Evolutionary conservation across 1,140 invertebrate genomes (phyloP).

Genomic region (Dinothrombium tinctorium): DNA sequence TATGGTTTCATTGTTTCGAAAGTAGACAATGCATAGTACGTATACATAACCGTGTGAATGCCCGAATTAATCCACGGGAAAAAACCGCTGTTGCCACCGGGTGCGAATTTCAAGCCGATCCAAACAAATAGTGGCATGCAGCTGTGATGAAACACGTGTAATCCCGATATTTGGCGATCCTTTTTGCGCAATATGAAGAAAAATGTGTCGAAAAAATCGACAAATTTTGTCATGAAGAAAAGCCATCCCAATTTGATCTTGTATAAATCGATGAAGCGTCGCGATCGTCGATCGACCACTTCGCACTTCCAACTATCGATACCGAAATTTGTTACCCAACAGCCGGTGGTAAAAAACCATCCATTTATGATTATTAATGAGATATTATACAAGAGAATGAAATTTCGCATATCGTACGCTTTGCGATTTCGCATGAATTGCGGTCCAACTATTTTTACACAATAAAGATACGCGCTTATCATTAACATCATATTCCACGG

Average conservation of each 20-base stretch:
- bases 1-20: slow-evolving; percentile 25
- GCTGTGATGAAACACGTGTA: slow-evolving; percentile 31
- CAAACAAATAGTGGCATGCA: slow-evolving; percentile 36
- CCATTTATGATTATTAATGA: slow-evolving; percentile 9
- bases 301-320: slow-evolving; percentile 10
- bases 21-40: slow-evolving; percentile 26
- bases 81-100: slow-evolving; percentile 6
- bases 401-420: slow-evolving; percentile 5
- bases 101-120: slow-evolving; percentile 67
- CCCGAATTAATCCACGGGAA: slow-evolving; percentile 18
- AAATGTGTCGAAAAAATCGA: slow-evolving; percentile 28
- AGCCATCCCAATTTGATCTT: slow-evolving; percentile 21
- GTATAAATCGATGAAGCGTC: background rate
- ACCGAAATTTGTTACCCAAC: slow-evolving; percentile 13
- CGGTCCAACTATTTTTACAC: slow-evolving; percentile 12
- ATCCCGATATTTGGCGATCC: slow-evolving; percentile 55
- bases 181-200: slow-evolving; percentile 75
- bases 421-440: slow-evolving; percentile 13
- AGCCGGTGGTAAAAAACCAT: slow-evolving; percentile 8
- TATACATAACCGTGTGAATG: slow-evolving; percentile 43
- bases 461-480: slow-evolving; percentile 5
- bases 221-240: slow-evolving; percentile 25
- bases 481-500: slow-evolving; percentile 8
- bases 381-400: slow-evolving; percentile 12
- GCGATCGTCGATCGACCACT: background rate